Evolutionary conservation across 2,888 invertebrate species (phyloP), one percentile per base, ranked within the genome.

Genomic region (Macrosiphum euphorbiae): DNA sequence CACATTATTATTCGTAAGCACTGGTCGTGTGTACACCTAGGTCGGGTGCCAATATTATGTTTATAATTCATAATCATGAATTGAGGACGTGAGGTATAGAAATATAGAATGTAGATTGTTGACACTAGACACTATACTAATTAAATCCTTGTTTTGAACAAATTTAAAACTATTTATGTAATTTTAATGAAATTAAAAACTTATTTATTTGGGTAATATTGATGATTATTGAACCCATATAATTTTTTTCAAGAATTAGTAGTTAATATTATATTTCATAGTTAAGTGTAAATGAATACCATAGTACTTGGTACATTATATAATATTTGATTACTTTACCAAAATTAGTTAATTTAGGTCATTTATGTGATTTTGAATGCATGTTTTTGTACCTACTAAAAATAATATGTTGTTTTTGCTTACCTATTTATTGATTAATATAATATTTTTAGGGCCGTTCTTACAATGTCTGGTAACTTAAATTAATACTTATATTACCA

Each of bases 121-220:
- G 3, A 78, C 35, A 78, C 20, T 78, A 78, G n/a, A 67, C 67
- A 16, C n/a, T 11, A 16, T n/a, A 2, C 20, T 35, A 8, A n/a
- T n/a, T 20, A 78, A 35, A 3, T 35, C 35, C 35, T 35, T 20
- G 20, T 35, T 35, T 78, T 20, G 8, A 35, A 35, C 3, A 8
- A 5, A n/a, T n/a, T 61, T 24, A n/a, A 61, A 67, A 16, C 16
- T 67, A 35, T 20, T 78, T 8, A 8, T 78, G 35, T 20, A 78
- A 0, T 78, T 24, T 35, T 78, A 35, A 78, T 35, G 35, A 78
- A 20, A 78, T 20, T 78, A 78, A 78, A 67, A 67, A 67, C 16
- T 20, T 78, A 67, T 61, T 90, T 67, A 61, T 67, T 47, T 67
- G 89, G 89, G 89, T 90, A 90, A n/a, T 90, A 90, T 67, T 90